Conservation (phyloP, 2,888 invertebrate species). For the Serrognathus titanus region DNA sequence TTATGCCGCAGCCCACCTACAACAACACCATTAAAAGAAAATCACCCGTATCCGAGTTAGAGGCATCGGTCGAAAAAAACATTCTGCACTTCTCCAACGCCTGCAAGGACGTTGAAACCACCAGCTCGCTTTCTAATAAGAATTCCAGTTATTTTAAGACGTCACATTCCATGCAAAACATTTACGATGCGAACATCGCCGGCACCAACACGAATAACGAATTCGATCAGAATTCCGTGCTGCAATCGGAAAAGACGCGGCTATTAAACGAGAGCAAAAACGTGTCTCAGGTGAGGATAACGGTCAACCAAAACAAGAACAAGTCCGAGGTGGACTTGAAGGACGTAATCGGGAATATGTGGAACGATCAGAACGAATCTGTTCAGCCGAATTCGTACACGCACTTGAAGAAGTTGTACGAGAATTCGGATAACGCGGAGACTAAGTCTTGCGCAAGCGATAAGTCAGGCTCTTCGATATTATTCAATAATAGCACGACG, state of each 20-base stretch:
- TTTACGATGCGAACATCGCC: slow-evolving; percentile 34
- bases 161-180: slow-evolving; percentile 42
- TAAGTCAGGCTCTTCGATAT: slow-evolving; percentile 13
- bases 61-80: slow-evolving; percentile 24
- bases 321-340: slow-evolving; percentile 45
- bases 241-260: slow-evolving; percentile 43
- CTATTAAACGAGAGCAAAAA: slow-evolving; percentile 34
- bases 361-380: slow-evolving; percentile 35
- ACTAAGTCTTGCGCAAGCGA: slow-evolving; percentile 7
- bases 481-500: slow-evolving; percentile 22
- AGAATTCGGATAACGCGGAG: slow-evolving; percentile 32
- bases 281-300: slow-evolving; percentile 5
- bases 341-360: slow-evolving; percentile 41
- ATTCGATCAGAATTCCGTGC: slow-evolving; percentile 46
- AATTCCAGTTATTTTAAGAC: slow-evolving; percentile 32
- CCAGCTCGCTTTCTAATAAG: slow-evolving; percentile 23
- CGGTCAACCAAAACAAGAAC: slow-evolving; percentile 23
- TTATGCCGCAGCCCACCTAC: slow-evolving; percentile 29
- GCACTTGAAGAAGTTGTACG: slow-evolving; percentile 33
- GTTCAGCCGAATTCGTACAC: slow-evolving; percentile 33
- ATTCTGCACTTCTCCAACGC: slow-evolving; percentile 18
- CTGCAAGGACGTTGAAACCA: slow-evolving; percentile 10
- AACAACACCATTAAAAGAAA: slow-evolving; percentile 9
- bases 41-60: slow-evolving; percentile 10
- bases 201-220: slow-evolving; percentile 46